Percentiles rank a stretch among this genome's conserved stretches.
Evolutionary conservation across 2,797 vertebrate species (phyloP).

Genomic region (Rhinophrynus dorsalis): DNA sequence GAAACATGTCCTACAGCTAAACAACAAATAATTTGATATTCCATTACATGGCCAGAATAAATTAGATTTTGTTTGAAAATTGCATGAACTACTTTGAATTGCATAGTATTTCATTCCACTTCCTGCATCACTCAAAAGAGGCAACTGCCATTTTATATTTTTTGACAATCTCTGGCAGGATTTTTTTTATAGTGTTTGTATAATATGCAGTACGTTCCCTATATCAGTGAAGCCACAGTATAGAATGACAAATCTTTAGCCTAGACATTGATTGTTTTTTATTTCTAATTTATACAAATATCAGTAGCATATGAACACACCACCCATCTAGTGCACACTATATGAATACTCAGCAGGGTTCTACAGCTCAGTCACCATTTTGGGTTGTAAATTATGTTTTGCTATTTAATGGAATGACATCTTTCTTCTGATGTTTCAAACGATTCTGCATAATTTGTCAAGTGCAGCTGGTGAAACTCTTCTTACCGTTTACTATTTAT

Average conservation of each 20-base stretch:
- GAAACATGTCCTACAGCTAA: constrained; percentile 46
- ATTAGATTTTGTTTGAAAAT: constrained; percentile 27
- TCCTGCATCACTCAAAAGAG: constrained; percentile 23
- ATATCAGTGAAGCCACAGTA: constrained; percentile 3
- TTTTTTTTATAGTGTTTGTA: constrained; percentile 21
- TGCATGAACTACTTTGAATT: constrained; percentile 30
- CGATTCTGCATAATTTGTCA: constrained; percentile 7
- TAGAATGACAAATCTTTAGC: constrained; percentile 11
- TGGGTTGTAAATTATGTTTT: constrained; percentile 17
- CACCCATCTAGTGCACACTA: not conserved
- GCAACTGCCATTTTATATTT: constrained; percentile 35
- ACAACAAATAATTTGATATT: constrained; percentile 44
- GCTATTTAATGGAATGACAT: not conserved
- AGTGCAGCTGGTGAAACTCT: constrained; percentile 5
- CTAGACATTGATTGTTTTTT: constrained; percentile 5
- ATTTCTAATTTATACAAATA: constrained; percentile 10
- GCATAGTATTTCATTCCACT: constrained; percentile 32
- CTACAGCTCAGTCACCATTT: not conserved
- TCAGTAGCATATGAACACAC: not conserved
- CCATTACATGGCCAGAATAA: constrained; percentile 42
- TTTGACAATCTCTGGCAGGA: constrained; percentile 2
- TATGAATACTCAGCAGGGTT: not conserved
- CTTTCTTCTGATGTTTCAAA: not conserved
- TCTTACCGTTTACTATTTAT: constrained; percentile 10
- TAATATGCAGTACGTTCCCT: constrained; percentile 9